phyloP scores from a whole-genome alignment of 2,888 invertebrate species.

The Eugnorisma glareosa region DNA sequence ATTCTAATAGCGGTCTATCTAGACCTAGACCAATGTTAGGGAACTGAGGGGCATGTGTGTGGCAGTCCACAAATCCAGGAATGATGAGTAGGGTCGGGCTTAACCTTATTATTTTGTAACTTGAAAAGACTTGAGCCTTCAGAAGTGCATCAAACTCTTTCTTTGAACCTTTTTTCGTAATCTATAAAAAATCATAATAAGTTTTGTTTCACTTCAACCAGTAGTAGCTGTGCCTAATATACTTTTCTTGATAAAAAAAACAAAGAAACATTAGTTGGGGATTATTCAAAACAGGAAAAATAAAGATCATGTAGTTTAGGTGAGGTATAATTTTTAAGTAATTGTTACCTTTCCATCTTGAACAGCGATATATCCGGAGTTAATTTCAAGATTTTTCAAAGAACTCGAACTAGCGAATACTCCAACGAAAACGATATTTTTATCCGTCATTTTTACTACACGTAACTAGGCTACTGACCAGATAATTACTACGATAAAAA shows the following conservation, averaged over 20 bases:
- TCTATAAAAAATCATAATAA: slow-evolving; percentile 71
- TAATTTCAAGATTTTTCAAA: slow-evolving; percentile 74
- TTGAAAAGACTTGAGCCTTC: slow-evolving; percentile 67
- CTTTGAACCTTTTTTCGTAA: slow-evolving; percentile 74
- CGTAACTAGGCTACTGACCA: slow-evolving; percentile 18
- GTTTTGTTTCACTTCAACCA: background rate
- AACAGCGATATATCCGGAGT: slow-evolving; percentile 90
- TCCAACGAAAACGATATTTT: slow-evolving; percentile 79
- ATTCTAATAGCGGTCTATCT: slow-evolving; percentile 94
- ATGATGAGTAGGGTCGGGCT: slow-evolving; percentile 92
- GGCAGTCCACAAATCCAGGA: slow-evolving; percentile 97
- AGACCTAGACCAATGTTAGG: slow-evolving; percentile 96
- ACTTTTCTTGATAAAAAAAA: background rate
- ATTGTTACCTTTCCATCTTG: slow-evolving; percentile 90
- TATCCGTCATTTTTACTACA: slow-evolving; percentile 71
- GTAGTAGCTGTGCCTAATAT: no score
- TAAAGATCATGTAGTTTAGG: background rate
- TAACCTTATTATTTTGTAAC: slow-evolving; percentile 72
- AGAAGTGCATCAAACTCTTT: slow-evolving; percentile 72
- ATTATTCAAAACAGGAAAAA: background rate
- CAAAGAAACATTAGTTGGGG: background rate
- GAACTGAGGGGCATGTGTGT: slow-evolving; percentile 97
- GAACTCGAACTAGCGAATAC: slow-evolving; percentile 76
- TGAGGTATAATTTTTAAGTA: background rate
- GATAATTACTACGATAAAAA: slow-evolving; percentile 10